These are phyloP conservation scores for Drosophila maculinotata DNA, from an alignment of 2,888 invertebrate species.

Conservation along the genomic window DNA sequence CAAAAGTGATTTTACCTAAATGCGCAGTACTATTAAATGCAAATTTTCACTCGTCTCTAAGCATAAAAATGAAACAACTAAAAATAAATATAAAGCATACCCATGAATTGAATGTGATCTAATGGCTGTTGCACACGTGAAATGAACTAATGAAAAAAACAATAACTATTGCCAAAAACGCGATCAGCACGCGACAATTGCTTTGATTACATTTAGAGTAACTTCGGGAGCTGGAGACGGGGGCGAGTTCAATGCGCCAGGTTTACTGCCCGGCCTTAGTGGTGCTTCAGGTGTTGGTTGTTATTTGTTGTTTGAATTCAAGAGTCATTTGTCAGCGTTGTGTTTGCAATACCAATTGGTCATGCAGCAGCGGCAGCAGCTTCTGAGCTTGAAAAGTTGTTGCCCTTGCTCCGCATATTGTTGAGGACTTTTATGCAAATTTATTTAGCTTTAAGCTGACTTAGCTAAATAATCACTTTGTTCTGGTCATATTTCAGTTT, in stretches of 20 bases:
- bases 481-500: slow-evolving; percentile 15
- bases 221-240: background rate
- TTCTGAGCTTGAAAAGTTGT: slow-evolving; percentile 58
- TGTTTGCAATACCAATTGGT: slow-evolving; percentile 49
- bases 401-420: slow-evolving; percentile 66
- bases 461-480: background rate
- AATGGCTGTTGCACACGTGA: slow-evolving; percentile 39
- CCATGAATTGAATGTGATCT: background rate
- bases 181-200: slow-evolving; percentile 44
- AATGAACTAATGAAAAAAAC: slow-evolving; percentile 2
- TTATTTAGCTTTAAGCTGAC: slow-evolving; percentile 15
- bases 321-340: slow-evolving; percentile 43
- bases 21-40: slow-evolving; percentile 50
- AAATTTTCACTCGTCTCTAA: slow-evolving; percentile 23
- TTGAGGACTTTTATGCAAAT: slow-evolving; percentile 27
- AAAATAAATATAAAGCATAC: background rate
- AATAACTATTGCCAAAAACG: slow-evolving; percentile 6
- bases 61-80: slow-evolving; percentile 10
- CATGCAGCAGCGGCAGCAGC: slow-evolving; percentile 40
- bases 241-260: slow-evolving; percentile 69
- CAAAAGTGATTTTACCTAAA: slow-evolving; percentile 14
- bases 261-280: slow-evolving; percentile 44
- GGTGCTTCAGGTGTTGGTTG: slow-evolving; percentile 32
- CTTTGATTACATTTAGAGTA: slow-evolving; percentile 22
- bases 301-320: slow-evolving; percentile 50